Evolutionary conservation across 2,888 invertebrate genomes (phyloP).

Genomic region (Halictus ligatus): DNA sequence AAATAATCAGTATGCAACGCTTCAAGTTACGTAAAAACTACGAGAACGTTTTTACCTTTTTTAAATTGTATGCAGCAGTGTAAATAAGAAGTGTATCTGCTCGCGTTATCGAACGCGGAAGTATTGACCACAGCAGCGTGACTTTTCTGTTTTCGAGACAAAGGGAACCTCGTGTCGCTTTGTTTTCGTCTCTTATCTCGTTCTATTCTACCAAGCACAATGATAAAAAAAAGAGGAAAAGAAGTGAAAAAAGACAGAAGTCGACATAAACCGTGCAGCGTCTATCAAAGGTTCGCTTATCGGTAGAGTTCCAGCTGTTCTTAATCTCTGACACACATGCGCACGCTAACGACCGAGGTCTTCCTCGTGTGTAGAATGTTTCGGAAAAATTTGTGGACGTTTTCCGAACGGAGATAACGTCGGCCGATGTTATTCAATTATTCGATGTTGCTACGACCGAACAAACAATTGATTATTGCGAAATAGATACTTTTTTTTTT

Average conservation of each 20-base stretch:
- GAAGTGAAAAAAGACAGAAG: background rate
- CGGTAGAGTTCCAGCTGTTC: background rate
- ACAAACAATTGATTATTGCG: background rate
- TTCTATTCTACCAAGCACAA: constrained; percentile 12
- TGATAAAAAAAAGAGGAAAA: background rate
- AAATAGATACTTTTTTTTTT: background rate
- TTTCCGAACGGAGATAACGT: background rate
- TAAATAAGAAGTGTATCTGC: constrained; percentile 15
- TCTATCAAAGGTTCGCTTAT: background rate
- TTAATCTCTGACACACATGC: background rate
- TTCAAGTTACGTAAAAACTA: background rate
- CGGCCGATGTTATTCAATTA: background rate
- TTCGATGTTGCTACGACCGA: background rate
- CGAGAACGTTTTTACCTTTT: background rate
- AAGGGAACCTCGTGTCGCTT: constrained; percentile 21
- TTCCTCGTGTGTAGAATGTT: background rate
- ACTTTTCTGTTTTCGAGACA: constrained; percentile 14
- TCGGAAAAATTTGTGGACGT: background rate
- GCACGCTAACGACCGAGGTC: background rate
- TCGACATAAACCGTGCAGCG: background rate
- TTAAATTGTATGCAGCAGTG: background rate
- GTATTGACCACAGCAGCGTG: background rate
- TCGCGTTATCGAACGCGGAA: constrained; percentile 15
- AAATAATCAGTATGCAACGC: background rate
- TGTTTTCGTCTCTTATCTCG: constrained; percentile 21